Evolutionary conservation across 2,797 vertebrate genomes (phyloP).

Genomic region (Schizopygopsis malacanthus): DNA sequence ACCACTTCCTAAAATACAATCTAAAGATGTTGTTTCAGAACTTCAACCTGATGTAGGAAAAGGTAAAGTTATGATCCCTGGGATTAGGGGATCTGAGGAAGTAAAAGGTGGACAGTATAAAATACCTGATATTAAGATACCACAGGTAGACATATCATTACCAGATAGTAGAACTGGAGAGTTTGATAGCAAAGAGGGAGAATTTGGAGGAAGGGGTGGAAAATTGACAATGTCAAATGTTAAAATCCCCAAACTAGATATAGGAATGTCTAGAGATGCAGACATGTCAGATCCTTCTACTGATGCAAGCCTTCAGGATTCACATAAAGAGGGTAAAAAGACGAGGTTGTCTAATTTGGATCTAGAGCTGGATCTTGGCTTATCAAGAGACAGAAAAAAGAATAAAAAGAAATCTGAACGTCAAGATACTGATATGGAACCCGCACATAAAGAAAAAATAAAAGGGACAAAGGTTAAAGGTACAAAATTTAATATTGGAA

Average conservation of each 20-base stretch:
- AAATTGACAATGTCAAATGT: conserved; percentile 58
- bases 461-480: conserved; percentile 76
- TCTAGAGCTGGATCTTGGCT: conserved; percentile 65
- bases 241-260: conserved; percentile 63
- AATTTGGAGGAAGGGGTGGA: conserved; percentile 44
- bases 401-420: conserved; percentile 70
- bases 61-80: conserved; percentile 59
- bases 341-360: conserved; percentile 67
- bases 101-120: conserved; percentile 57
- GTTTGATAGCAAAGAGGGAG: conserved; percentile 49
- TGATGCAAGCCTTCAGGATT: background rate
- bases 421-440: conserved; percentile 66
- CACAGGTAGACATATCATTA: conserved; percentile 69
- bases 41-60: conserved; percentile 39
- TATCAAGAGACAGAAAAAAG: conserved; percentile 65
- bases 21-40: conserved; percentile 39
- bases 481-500: conserved; percentile 76
- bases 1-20: conserved; percentile 64
- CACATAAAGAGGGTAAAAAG: conserved; percentile 49
- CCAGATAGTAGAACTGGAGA: conserved; percentile 63
- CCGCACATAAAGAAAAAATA: conserved; percentile 59
- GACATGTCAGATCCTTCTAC: background rate
- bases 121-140: conserved; percentile 65
- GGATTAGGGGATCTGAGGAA: conserved; percentile 40
- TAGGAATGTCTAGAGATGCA: conserved; percentile 46